A percentile compares a stretch with the other conserved stretches of the same genome.
These are phyloP conservation scores for Tribolium madens DNA, from an alignment of 1,140 invertebrate genomes.

Conservation along the genomic window DNA sequence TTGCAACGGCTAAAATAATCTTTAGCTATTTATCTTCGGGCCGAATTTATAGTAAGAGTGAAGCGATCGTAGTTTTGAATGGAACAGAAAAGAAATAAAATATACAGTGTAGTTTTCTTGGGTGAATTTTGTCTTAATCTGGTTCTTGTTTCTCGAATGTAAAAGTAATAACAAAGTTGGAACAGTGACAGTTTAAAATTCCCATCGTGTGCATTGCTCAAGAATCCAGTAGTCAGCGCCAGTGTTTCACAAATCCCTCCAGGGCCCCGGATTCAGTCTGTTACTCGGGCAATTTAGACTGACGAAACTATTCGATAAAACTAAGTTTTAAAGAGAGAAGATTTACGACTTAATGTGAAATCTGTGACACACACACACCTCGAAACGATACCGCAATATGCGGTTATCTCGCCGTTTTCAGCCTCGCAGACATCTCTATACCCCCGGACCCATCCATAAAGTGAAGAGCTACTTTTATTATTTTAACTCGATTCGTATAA, in stretches of 20 bases:
- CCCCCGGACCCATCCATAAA: no score
- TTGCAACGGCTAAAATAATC: not conserved
- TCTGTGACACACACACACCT: not conserved
- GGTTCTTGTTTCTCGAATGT: not conserved
- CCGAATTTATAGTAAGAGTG: not conserved
- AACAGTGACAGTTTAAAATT: slow-evolving; percentile 25
- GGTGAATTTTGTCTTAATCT: not conserved
- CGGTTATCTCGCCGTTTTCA: slow-evolving; percentile 14
- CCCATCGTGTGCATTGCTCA: slow-evolving; percentile 10
- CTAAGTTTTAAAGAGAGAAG: slow-evolving; percentile 31
- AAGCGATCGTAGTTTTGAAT: not conserved
- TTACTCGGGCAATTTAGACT: slow-evolving; percentile 14
- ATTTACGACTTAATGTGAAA: slow-evolving; percentile 27
- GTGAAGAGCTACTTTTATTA: not conserved
- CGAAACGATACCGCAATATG: slow-evolving; percentile 15
- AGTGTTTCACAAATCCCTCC: not conserved
- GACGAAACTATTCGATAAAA: slow-evolving; percentile 30
- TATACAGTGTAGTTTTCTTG: not conserved
- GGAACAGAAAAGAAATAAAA: not conserved
- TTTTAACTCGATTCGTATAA: not conserved
- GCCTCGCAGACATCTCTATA: slow-evolving; percentile 7
- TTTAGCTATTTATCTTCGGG: not conserved
- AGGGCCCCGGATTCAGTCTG: slow-evolving; percentile 8
- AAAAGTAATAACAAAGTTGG: not conserved
- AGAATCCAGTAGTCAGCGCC: slow-evolving; percentile 12